A percentile compares a stretch with the other conserved stretches of the same genome.
Conservation (phyloP, 1,140 invertebrate genomes). For the Drosophila tropicalis region DNA sequence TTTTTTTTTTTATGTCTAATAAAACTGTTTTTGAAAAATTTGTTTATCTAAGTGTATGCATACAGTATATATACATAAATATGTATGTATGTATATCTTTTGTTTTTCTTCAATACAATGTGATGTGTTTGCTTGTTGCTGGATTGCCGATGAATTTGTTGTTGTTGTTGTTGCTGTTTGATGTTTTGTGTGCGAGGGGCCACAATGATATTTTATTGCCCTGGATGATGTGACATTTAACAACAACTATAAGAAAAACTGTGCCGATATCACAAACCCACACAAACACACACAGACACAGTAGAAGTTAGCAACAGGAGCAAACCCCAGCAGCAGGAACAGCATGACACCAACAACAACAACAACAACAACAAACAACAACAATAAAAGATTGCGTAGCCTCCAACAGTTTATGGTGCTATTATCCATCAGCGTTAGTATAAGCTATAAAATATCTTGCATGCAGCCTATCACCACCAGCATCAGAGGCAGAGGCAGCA, state of each 20-base stretch:
- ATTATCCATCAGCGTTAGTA: constrained; percentile 42
- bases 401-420: constrained; percentile 51
- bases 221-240: constrained; percentile 36
- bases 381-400: constrained; percentile 41
- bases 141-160: constrained; percentile 6
- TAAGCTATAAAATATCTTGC: constrained; percentile 29
- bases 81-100: constrained; percentile 21
- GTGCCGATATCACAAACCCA: neutral
- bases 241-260: constrained; percentile 8
- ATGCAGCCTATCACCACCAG: constrained; percentile 22
- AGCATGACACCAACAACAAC: constrained; percentile 12
- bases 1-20: too few relatives aligned
- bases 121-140: constrained; percentile 19
- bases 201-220: constrained; percentile 41
- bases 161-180: constrained; percentile 25
- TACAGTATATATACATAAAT: constrained; percentile 21
- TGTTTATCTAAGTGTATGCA: constrained; percentile 7
- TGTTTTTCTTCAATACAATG: constrained; percentile 30
- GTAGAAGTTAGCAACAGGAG: neutral
- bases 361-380: constrained; percentile 13
- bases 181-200: neutral
- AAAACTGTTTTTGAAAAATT: too few relatives aligned
- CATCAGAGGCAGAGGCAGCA: constrained; percentile 19
- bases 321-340: neutral
- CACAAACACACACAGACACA: constrained; percentile 11